Percentiles rank a stretch among this genome's conserved stretches.
Conservation (phyloP, 2,113 vertebrate species). For the Neotragus moschatus region DNA sequence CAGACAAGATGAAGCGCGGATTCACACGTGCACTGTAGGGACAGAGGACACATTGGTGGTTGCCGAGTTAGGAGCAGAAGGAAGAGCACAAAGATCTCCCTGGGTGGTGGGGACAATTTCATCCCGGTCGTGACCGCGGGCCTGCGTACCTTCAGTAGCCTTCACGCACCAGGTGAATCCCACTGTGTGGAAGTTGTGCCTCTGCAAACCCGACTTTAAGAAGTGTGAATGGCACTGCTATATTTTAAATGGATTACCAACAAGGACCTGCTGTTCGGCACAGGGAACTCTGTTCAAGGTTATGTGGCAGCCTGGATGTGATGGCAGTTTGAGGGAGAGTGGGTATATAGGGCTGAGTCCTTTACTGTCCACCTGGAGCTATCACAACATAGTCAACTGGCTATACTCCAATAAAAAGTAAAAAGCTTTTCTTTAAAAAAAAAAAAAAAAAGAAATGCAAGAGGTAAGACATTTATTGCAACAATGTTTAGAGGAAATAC, state of each 20-base stretch:
- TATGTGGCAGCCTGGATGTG: neutral
- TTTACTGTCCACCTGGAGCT: neutral
- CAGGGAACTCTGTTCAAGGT: neutral
- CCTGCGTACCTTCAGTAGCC: neutral
- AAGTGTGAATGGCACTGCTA: accelerated
- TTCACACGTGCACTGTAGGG: neutral
- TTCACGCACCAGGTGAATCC: accelerated
- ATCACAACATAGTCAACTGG: neutral
- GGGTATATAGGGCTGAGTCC: neutral
- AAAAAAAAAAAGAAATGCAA: neutral
- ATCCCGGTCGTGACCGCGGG: accelerated
- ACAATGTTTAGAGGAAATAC: neutral
- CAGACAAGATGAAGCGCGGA: accelerated
- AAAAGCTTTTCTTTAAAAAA: neutral
- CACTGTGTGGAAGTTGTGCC: neutral
- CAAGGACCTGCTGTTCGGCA: neutral
- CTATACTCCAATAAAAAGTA: neutral
- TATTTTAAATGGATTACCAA: neutral
- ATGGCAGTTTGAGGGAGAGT: neutral
- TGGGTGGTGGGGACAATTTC: accelerated
- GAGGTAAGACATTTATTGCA: neutral
- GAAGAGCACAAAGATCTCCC: neutral
- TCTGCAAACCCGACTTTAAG: neutral
- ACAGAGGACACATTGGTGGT: neutral
- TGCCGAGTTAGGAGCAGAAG: accelerated